Evolutionary conservation across 2,797 vertebrate species (phyloP).

Genomic region (Zenarchopterus dispar): DNA sequence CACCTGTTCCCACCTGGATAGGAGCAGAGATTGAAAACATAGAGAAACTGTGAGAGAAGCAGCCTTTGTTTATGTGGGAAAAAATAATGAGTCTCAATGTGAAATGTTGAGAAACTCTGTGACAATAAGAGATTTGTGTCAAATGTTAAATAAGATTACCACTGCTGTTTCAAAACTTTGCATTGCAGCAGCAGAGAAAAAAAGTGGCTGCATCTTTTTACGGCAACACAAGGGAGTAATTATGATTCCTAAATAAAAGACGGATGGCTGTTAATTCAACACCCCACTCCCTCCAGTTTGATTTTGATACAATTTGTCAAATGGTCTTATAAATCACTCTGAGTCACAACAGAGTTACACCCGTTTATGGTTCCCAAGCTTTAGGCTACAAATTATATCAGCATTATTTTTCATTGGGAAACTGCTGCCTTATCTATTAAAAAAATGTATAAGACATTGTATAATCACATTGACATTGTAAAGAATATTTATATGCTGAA

Average conservation of each 20-base stretch:
- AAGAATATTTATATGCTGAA: slow-evolving; percentile 33
- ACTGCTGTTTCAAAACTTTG: slow-evolving; percentile 56
- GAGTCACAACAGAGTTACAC: slow-evolving; percentile 62
- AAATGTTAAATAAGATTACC: slow-evolving; percentile 53
- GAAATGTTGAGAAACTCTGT: slow-evolving; percentile 51
- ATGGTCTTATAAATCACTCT: slow-evolving; percentile 64
- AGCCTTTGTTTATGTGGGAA: slow-evolving; percentile 4
- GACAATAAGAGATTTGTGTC: slow-evolving; percentile 55
- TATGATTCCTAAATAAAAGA: slow-evolving; percentile 74
- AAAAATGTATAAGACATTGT: neutral
- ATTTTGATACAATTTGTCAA: slow-evolving; percentile 76
- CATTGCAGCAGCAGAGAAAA: slow-evolving; percentile 42
- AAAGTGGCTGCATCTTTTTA: slow-evolving; percentile 51
- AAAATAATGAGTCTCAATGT: slow-evolving; percentile 43
- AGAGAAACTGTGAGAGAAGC: neutral
- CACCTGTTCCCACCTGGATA: slow-evolving; percentile 81
- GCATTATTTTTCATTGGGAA: slow-evolving; percentile 42
- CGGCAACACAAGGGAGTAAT: slow-evolving; percentile 69
- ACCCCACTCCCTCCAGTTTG: slow-evolving; percentile 63
- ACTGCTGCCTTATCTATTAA: slow-evolving; percentile 16
- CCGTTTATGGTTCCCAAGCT: slow-evolving; percentile 53
- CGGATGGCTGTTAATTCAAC: slow-evolving; percentile 74
- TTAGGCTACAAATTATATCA: slow-evolving; percentile 37
- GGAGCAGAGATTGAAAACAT: neutral
- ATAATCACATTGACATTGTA: slow-evolving; percentile 2